phyloP scores from a whole-genome alignment of 2,113 vertebrate species.

The Gallinago media region DNA sequence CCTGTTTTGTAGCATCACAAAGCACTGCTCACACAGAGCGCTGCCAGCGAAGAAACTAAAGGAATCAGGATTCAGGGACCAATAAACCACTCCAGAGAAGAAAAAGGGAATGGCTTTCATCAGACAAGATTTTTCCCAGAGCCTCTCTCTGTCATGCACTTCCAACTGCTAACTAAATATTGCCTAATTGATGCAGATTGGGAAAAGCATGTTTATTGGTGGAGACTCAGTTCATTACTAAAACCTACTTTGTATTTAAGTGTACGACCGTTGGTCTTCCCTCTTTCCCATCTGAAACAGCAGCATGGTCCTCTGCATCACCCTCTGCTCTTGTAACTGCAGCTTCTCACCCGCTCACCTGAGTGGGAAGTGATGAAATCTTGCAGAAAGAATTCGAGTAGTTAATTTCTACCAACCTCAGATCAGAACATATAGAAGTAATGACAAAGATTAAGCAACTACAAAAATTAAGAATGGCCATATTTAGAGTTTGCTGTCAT shows the following conservation, averaged over 20 bases:
- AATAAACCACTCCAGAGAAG: neutral
- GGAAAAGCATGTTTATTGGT: neutral
- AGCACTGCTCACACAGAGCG: neutral
- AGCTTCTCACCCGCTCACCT: neutral
- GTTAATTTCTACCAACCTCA: neutral
- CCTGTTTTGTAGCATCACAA: neutral
- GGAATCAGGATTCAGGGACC: neutral
- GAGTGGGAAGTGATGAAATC: neutral
- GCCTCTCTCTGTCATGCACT: neutral
- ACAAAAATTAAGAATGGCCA: neutral
- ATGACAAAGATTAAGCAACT: neutral
- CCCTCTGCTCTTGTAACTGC: accelerated
- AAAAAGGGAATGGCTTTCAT: neutral
- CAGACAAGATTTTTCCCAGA: neutral
- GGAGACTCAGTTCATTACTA: neutral
- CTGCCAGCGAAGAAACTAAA: neutral
- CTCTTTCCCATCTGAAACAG: neutral
- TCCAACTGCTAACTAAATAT: neutral
- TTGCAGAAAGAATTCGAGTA: neutral
- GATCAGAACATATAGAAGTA: accelerated
- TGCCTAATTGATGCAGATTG: too few relatives aligned
- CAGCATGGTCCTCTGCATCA: neutral
- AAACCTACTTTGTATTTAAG: neutral
- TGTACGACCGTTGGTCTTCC: neutral
- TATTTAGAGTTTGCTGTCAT: neutral